Evolutionary conservation across 2,888 invertebrate genomes (phyloP).

Genomic region (Cyclophora punctaria): DNA sequence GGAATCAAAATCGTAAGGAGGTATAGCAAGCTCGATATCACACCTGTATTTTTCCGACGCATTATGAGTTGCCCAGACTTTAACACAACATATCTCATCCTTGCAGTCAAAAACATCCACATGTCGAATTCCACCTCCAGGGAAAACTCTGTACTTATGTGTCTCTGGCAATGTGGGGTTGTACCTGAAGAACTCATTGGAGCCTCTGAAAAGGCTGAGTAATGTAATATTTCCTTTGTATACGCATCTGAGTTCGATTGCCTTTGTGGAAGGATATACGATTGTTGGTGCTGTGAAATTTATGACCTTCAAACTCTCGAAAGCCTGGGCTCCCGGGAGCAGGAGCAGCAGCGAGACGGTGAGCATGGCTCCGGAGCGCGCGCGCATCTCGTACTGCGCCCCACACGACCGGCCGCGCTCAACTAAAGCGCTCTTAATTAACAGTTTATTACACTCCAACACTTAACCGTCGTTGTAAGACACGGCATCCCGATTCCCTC

Average conservation of each 20-base stretch:
- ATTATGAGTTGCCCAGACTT: constrained; percentile 50
- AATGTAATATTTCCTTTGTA: constrained; percentile 65
- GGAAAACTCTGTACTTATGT: constrained; percentile 33
- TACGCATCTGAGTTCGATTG: constrained; percentile 56
- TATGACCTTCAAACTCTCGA: not conserved
- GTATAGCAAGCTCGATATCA: constrained; percentile 55
- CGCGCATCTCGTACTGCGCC: constrained; percentile 53
- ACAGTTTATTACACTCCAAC: constrained; percentile 70
- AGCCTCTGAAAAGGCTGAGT: constrained; percentile 62
- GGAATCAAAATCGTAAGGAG: constrained; percentile 53
- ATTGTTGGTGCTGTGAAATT: constrained; percentile 46
- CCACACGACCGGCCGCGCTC: constrained; percentile 35
- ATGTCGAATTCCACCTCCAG: constrained; percentile 50
- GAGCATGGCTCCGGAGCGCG: constrained; percentile 55
- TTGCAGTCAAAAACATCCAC: constrained; percentile 54
- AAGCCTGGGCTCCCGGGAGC: constrained; percentile 13
- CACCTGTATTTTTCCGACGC: constrained; percentile 60
- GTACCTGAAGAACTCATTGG: constrained; percentile 61
- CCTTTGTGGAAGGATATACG: constrained; percentile 41
- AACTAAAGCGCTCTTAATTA: constrained; percentile 65
- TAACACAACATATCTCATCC: constrained; percentile 48
- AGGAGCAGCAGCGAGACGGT: constrained; percentile 30
- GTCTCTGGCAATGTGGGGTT: constrained; percentile 50
- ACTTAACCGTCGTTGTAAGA: constrained; percentile 53
- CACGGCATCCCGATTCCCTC: constrained; percentile 7